Base-by-base conservation (phyloP, 2,797 vertebrate species). In the Alauda arvensis region DNA sequence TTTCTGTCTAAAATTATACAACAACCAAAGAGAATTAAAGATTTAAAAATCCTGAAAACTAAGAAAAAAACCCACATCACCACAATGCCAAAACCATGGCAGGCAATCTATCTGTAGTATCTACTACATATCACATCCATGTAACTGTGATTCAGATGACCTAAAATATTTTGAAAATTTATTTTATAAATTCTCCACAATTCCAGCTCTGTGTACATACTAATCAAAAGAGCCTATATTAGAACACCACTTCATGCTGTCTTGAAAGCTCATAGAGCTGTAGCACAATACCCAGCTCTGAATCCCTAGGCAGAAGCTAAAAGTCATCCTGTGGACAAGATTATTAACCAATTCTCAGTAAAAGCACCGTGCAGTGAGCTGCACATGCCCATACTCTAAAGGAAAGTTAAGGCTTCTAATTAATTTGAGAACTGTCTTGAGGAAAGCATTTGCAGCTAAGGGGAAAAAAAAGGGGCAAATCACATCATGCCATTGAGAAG, bases 51-150 rank as follows among this genome's bases (percentile, higher is more conserved):
- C 14, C 21, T 56, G 31, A 66, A 79, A 82, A 77, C 5, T 5
- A 23, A 48, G 40, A 81, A 48, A 13, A 3, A 1, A 12, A 3
- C 0, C 3, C 10, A 7, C 3, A 12, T 9, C 9, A 55, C 6
- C 28, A 48, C 15, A 40, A 70, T 6, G 2, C 6, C 39, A 80
- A 89, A 80, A 48, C 11, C 15, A 39, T 5, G 8, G 15, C 1
- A 0, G 46, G 3, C 11, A 88, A 52, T 42, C 8, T 48, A 31
- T 29, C 14, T 69, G 31, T 21, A 66, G 31, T 26, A 84, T 17
- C 31, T 70, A 48, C n/a, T 21, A 61, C 14, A 56, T 16, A 77
- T 8, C 19, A 49, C 5, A 79, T 33, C 15, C 12, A 78, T 53
- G 12, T 37, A 68, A 42, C 26, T 53, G 28, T 24, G 19, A 71